phyloP scores from a whole-genome alignment of 2,113 vertebrate genomes.

The Helogale parvula region DNA sequence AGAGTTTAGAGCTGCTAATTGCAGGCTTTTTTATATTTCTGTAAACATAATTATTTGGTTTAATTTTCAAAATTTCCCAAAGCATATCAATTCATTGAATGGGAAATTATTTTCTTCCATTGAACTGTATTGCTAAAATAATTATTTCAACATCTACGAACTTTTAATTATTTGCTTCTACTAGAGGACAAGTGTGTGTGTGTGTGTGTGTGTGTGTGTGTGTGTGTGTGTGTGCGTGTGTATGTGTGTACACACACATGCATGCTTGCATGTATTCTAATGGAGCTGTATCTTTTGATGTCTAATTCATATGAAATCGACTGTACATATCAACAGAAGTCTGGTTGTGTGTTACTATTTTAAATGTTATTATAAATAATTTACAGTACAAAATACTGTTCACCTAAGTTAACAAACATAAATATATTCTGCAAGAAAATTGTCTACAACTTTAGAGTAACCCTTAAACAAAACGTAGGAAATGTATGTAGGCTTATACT shows the following conservation, averaged over 20 bases:
- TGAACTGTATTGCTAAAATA: background rate
- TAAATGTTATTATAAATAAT: background rate
- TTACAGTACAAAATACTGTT: background rate
- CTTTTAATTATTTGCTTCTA: background rate
- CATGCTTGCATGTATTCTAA: background rate
- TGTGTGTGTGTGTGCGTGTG: background rate
- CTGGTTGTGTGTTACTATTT: background rate
- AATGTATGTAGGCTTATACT: background rate
- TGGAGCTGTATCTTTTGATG: background rate
- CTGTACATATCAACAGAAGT: background rate
- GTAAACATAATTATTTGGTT: background rate
- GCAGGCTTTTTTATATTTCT: background rate
- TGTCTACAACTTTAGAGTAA: background rate
- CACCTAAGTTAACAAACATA: background rate
- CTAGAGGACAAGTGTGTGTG: background rate
- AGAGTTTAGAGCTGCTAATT: background rate
- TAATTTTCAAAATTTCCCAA: background rate
- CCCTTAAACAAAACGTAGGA: background rate
- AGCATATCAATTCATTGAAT: background rate
- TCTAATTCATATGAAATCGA: background rate
- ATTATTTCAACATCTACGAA: background rate
- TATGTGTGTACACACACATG: background rate
- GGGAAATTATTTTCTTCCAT: background rate
- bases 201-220: background rate
- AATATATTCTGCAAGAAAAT: background rate